Base-by-base conservation (phyloP, 2,888 invertebrate genomes). In the Pollenia labialis region DNA sequence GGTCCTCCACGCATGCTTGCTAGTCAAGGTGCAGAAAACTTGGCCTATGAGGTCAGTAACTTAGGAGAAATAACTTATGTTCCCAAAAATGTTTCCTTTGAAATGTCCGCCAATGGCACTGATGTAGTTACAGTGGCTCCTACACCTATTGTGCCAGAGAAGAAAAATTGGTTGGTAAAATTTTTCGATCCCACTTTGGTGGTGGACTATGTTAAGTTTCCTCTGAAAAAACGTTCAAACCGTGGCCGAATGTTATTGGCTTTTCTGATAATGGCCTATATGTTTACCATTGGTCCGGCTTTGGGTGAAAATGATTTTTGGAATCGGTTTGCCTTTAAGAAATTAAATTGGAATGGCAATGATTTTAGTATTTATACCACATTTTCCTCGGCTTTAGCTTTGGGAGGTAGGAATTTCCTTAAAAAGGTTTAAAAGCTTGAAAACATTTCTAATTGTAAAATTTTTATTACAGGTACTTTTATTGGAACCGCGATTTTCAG, bases 171-270 rank as follows among this genome's bases (percentile, higher is more conserved):
- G 11, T 62, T 91, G 0, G 85, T 88, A 0, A 92, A 93, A 71
- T 93, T 93, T 50, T 93, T 93, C 40, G 93, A 93, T 90, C 93
- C 92, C 1, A 91, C 91, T 1, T 88, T 93, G 46, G 92, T 92
- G 14, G 84, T 92, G 69, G 93, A 92, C 48, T 92, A 92, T 86
- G 79, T 93, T 1, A 89, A 90, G 14, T 92, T 93, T 72, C 92
- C 93, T 0, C 42, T 92, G 9, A 88, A 91, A 4, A 91, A 92
- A 76, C 90, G 93, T 3, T 87, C 90, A 40, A 91, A 92, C 64
- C 91, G 91, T 64, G 92, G 92, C 2, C 89, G 93, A 46, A 81
- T 92, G 66, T 76, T 92, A 23, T 76, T 93, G 32, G 89, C 91
- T 6, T 84, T 93, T 2, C 76, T 93, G 14, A 89, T 93, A 12